Base-by-base conservation (phyloP, 1,140 invertebrate genomes). In the Bombus sibiricus region DNA sequence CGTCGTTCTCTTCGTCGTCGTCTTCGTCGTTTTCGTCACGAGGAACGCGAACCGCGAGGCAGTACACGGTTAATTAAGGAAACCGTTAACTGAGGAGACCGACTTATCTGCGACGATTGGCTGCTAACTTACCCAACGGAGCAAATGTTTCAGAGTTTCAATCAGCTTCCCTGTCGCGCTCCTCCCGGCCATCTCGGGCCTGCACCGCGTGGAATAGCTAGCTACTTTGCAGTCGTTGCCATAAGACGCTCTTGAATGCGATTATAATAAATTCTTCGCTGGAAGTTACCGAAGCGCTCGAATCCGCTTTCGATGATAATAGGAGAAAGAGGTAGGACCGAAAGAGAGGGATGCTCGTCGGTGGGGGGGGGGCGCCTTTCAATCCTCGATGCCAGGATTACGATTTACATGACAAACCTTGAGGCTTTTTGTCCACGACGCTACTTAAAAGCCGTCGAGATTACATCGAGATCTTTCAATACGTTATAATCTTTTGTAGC, bases 241-340 rank as follows among this genome's bases (percentile, higher is more conserved):
- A 75, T 90, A 84, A 90, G 89, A 88, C 89, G 83, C 75, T 88
- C 83, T 75, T 53, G 89, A 91, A 91, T 91, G 85, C 89, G 89
- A 91, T 91, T 91, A 91, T 91, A 91, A 89, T 89, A 91, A 91
- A 91, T 91, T 91, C 89, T 83, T 87, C 74, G 37, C 53, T 83
- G 72, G 83, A 91, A 91, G 87, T 91, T 84, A 74, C 71, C 87
- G 47, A 91, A 87, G 82, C 86, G 79, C 71, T 68, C n/a, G 78
- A 89, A 91, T 85, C 85, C 87, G 82, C 85, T 91, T 91, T 85
- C 79, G 79, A 86, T 84, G 75, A 91, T 91, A 91, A 89, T 85
- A 77, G 87, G 25, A 10, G 37, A 71, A 75, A 34, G 68, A 82
- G 80, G 47, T 25, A 28, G 37, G 53, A 39, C 4, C 41, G 22